Conservation (phyloP, 2,113 vertebrate species). For the Entomyzon cyanotis region DNA sequence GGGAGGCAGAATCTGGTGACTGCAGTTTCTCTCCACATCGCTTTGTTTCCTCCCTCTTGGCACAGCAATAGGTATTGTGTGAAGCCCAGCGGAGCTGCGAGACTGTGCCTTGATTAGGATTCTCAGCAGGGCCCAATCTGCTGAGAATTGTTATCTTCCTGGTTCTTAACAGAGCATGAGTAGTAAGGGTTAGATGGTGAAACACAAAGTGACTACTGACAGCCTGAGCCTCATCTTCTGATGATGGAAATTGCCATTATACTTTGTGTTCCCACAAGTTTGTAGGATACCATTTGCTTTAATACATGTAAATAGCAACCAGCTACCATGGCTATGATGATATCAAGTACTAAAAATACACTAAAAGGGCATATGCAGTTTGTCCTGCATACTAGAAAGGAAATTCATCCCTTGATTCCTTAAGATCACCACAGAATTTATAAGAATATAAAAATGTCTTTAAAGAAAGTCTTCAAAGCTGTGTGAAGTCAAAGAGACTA, state of each 20-base stretch:
- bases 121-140: not conserved
- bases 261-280: not conserved
- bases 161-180: not conserved
- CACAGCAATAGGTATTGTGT: not conserved
- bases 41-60: slow-evolving; percentile 9
- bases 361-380: not conserved
- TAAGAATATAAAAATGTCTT: not conserved
- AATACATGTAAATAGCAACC: slow-evolving; percentile 30
- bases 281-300: not conserved
- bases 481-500: not conserved
- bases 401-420: not conserved
- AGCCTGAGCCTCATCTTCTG: not conserved
- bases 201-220: not conserved
- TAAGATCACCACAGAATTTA: not conserved
- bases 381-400: not conserved
- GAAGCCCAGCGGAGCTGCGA: not conserved
- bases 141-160: not conserved
- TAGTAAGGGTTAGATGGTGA: not conserved
- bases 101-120: not conserved
- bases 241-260: not conserved
- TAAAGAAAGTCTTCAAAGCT: not conserved
- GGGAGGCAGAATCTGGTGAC: not conserved
- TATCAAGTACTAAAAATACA: not conserved
- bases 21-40: not conserved
- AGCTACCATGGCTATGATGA: not conserved